Conservation (phyloP, 2,888 invertebrate genomes). For the Frankliniella fusca region DNA sequence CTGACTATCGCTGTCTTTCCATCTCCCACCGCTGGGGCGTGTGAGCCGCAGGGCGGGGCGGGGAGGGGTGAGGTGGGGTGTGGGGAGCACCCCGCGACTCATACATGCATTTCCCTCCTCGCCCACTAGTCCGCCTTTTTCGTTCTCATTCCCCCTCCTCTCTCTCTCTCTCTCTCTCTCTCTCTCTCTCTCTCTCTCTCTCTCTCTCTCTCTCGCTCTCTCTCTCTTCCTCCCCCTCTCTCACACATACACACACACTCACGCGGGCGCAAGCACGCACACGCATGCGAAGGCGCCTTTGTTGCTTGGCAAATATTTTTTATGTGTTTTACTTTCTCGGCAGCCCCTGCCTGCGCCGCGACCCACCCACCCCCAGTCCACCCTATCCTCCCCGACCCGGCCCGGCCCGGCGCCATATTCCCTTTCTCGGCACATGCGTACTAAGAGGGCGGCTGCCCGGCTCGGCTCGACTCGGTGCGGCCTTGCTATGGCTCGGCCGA, state of each 20-base stretch:
- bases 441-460: neutral
- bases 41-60: neutral
- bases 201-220: no score
- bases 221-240: neutral
- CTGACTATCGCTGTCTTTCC: neutral
- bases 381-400: neutral
- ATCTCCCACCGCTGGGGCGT: constrained; percentile 8
- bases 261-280: neutral
- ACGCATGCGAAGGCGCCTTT: neutral
- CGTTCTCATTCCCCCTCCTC: neutral
- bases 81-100: neutral
- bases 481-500: no score
- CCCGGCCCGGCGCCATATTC: neutral
- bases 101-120: neutral
- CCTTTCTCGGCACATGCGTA: neutral
- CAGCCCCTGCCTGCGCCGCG: neutral
- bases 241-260: neutral
- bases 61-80: neutral
- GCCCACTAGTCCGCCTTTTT: neutral
- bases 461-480: no score
- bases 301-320: constrained; percentile 20
- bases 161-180: no score
- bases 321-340: neutral
- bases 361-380: neutral
- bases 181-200: no score